Evolutionary conservation across 2,888 invertebrate genomes (phyloP), one percentile per base, ranked within the genome.

Genomic region (Orthonychiurus folsomi): DNA sequence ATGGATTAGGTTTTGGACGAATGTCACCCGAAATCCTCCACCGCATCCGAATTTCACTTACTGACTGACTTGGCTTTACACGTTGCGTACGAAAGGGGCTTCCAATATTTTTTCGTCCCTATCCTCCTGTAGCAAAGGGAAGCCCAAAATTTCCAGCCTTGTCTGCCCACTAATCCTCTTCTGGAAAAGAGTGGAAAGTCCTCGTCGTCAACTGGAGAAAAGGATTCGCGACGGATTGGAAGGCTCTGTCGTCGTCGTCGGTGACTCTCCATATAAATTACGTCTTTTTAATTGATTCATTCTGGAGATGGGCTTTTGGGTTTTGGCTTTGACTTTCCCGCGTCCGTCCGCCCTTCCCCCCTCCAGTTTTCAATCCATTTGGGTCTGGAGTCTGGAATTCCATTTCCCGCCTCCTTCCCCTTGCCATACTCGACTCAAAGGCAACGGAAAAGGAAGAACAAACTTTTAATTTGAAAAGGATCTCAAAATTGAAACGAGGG

Each of bases 281-380:
- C 63, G 57, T 63, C 61, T 64, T 64, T 62, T 64, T 64, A 64
- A 64, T 64, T 64, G 64, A 62, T 62, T 60, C 62, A 21, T 21
- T 52, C 52, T 52, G 9, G n/a, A 37, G 15, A 37, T 37, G 37
- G 15, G 37, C 9, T 37, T 37, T 37, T n/a, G n/a, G n/a, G n/a
- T n/a, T 37, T 15, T 37, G 15, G 37, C 37, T 37, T 37, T 37
- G 37, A 37, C 37, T 37, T 37, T 37, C 37, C n/a, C n/a, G n/a
- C n/a, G n/a, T n/a, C n/a, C n/a, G n/a, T n/a, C n/a, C n/a, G n/a
- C n/a, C n/a, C n/a, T n/a, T n/a, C n/a, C n/a, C n/a, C n/a, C n/a
- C n/a, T n/a, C n/a, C n/a, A n/a, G n/a, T n/a, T n/a, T n/a, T n/a
- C n/a, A n/a, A n/a, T n/a, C n/a, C n/a, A n/a, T n/a, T n/a, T n/a